These are phyloP conservation scores for Crotalus tigris DNA, from an alignment of 2,113 vertebrate genomes.

Conservation along the genomic window DNA sequence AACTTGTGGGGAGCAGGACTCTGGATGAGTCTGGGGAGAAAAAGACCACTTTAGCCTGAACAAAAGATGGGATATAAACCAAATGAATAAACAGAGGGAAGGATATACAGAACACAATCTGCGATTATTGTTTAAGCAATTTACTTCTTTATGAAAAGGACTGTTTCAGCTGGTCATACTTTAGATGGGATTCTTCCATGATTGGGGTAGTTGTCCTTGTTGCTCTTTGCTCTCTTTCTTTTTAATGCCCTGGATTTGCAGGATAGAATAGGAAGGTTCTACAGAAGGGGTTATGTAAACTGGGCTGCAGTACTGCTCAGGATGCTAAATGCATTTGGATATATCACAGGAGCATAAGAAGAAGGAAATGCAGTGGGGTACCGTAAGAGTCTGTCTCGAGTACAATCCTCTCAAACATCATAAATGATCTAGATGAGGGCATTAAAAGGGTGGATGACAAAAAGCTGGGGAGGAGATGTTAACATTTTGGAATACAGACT, in stretches of 20 bases:
- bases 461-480: background rate
- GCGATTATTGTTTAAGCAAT: background rate
- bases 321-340: background rate
- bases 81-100: background rate
- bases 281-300: background rate
- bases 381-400: background rate
- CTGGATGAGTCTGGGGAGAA: background rate
- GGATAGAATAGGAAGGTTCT: background rate
- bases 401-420: background rate
- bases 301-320: background rate
- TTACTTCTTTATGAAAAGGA: background rate
- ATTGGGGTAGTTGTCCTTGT: background rate
- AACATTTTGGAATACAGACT: background rate
- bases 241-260: background rate
- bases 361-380: background rate
- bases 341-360: background rate
- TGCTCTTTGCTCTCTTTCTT: background rate
- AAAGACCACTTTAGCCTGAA: background rate
- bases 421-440: background rate
- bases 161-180: background rate
- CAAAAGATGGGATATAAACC: background rate
- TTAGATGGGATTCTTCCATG: background rate
- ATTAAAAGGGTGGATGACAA: background rate
- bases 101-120: background rate
- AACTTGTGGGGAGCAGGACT: background rate